phyloP scores from a whole-genome alignment of 2,113 vertebrate species.

The Apteryx owenii region DNA sequence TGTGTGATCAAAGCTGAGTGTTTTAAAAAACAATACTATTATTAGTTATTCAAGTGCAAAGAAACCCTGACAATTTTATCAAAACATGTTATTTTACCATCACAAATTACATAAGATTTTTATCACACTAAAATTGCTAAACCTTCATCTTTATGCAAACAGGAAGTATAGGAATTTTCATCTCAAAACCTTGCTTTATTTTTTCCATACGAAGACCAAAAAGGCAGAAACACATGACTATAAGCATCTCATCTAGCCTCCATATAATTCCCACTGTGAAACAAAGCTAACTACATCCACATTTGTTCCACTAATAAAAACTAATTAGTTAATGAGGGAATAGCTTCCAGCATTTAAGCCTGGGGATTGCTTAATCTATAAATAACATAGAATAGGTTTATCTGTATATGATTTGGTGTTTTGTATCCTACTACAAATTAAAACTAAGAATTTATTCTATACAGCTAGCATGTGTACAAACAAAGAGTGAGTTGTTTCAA shows the following conservation, averaged over 20 bases:
- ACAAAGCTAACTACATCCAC: slow-evolving; percentile 6
- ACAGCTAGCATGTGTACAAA: neutral
- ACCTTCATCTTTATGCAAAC: neutral
- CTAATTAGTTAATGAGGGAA: slow-evolving; percentile 7
- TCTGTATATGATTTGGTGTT: neutral
- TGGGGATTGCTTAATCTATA: neutral
- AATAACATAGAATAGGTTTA: neutral
- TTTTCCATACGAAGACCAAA: neutral
- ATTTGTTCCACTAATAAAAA: slow-evolving; percentile 55
- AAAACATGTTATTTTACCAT: neutral
- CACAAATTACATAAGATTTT: neutral
- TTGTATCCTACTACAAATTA: neutral
- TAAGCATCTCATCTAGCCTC: neutral
- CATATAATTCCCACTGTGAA: neutral
- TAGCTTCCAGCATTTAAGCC: slow-evolving; percentile 11
- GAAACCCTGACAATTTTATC: neutral
- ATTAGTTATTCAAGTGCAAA: neutral
- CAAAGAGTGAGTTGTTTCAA: neutral
- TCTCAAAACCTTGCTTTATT: neutral
- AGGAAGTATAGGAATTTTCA: neutral
- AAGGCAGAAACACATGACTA: neutral
- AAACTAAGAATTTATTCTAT: neutral
- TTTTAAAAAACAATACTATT: neutral
- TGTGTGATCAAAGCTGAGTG: neutral
- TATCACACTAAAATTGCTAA: neutral